Conservation (phyloP, 2,113 vertebrate genomes). For the Coryphaenoides rupestris region DNA sequence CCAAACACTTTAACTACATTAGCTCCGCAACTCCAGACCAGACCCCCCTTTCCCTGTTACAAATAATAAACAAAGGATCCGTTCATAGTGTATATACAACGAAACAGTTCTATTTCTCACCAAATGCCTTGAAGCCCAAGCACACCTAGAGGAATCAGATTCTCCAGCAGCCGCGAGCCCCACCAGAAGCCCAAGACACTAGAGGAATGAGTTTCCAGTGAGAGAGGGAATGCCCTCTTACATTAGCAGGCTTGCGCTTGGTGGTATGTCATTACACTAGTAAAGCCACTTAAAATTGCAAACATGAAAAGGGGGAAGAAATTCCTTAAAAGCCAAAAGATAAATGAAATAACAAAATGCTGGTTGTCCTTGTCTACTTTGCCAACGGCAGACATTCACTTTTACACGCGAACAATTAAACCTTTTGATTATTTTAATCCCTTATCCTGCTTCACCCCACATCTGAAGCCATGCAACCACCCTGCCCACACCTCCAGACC, state of each 20-base stretch:
- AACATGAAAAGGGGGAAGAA: slow-evolving; percentile 63
- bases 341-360: slow-evolving; percentile 40
- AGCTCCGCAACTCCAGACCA: too few relatives aligned
- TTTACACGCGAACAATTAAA: slow-evolving; percentile 67
- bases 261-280: slow-evolving; percentile 70
- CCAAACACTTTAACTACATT: slow-evolving; percentile 70
- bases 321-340: slow-evolving; percentile 66
- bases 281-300: slow-evolving; percentile 79
- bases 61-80: slow-evolving; percentile 73
- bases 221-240: slow-evolving; percentile 73
- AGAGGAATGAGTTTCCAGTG: slow-evolving; percentile 78
- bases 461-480: slow-evolving; percentile 73
- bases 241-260: slow-evolving; percentile 75
- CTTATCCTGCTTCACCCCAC: slow-evolving; percentile 66
- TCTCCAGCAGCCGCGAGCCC: too few relatives aligned
- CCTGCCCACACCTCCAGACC: too few relatives aligned
- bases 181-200: slow-evolving; percentile 81
- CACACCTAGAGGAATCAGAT: too few relatives aligned
- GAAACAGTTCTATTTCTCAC: slow-evolving; percentile 81
- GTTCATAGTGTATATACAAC: slow-evolving; percentile 77
- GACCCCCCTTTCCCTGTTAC: too few relatives aligned
- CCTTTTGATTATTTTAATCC: slow-evolving; percentile 63
- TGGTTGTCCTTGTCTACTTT: slow-evolving; percentile 69
- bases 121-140: too few relatives aligned
- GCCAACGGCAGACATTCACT: slow-evolving; percentile 67